Evolutionary conservation across 2,797 vertebrate genomes (phyloP).

Genomic region (Chanos chanos): DNA sequence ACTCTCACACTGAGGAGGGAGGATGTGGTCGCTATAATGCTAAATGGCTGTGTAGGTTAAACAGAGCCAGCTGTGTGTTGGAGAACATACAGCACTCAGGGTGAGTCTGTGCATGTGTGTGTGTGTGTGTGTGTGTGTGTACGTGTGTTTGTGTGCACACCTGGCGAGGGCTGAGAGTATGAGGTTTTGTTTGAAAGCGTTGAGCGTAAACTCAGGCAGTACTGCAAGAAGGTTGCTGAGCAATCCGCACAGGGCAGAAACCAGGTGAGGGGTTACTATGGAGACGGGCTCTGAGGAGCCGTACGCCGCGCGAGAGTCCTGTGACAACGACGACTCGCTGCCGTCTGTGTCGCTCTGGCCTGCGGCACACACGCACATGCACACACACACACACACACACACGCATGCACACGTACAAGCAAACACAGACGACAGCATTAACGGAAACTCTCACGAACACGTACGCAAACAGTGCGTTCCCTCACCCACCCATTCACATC

Average conservation of each 20-base stretch:
- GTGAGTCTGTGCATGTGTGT: neutral
- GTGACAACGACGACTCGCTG: conserved; percentile 67
- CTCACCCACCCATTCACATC: neutral
- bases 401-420: neutral
- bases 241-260: conserved; percentile 84
- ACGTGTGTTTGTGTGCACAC: conserved; percentile 56
- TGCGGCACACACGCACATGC: conserved; percentile 43
- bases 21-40: too few species aligned
- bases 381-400: too few species aligned
- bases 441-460: too few species aligned
- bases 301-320: conserved; percentile 62
- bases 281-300: conserved; percentile 57
- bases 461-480: too few species aligned
- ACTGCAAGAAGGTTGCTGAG: conserved; percentile 82
- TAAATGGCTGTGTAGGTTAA: too few species aligned
- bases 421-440: conserved; percentile 5
- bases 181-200: conserved; percentile 69
- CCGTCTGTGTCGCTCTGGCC: conserved; percentile 80
- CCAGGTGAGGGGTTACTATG: conserved; percentile 83
- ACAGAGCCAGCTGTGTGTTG: too few species aligned
- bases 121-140: neutral
- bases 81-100: too few species aligned
- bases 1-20: too few species aligned
- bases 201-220: conserved; percentile 77
- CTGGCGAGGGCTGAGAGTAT: conserved; percentile 77